These are phyloP conservation scores for Dendrophyllia cribrosa DNA, from an alignment of 64 coral and sea anemone genomes.

Conservation along the genomic window DNA sequence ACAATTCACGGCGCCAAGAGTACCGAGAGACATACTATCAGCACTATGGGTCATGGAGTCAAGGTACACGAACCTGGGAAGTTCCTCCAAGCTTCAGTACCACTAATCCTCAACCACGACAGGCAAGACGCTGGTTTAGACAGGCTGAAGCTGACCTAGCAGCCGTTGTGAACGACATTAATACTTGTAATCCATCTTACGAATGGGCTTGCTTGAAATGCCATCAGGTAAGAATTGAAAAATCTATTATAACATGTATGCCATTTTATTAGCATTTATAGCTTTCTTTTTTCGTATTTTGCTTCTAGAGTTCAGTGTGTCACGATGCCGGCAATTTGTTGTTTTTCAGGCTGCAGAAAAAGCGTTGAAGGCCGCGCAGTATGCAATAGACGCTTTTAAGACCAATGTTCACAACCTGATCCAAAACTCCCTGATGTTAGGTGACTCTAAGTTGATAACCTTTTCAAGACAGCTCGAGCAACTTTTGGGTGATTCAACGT, in stretches of 20 bases:
- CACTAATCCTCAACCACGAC: conserved; percentile 57
- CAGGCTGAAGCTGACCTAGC: conserved; percentile 58
- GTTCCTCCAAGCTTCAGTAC: conserved; percentile 35
- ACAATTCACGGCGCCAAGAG: background rate
- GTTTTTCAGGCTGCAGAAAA: conserved; percentile 36
- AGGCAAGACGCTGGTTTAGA: conserved; percentile 64
- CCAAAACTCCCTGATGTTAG: too few relatives aligned
- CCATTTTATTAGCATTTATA: too few relatives aligned
- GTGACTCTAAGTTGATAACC: too few relatives aligned
- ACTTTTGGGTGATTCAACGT: too few relatives aligned
- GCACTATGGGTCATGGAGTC: conserved; percentile 4
- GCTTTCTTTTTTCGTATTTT: too few relatives aligned
- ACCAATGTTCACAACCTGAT: background rate
- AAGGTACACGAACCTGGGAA: background rate
- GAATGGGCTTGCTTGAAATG: conserved; percentile 70
- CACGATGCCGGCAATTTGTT: background rate
- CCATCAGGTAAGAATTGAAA: background rate
- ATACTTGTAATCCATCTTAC: background rate
- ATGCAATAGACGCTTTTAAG: conserved; percentile 47
- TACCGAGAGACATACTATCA: conserved; percentile 31
- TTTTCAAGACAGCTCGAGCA: too few relatives aligned
- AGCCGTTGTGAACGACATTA: conserved; percentile 22
- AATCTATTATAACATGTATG: too few relatives aligned
- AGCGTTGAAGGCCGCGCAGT: conserved; percentile 17
- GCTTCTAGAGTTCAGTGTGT: too few relatives aligned